Evolutionary conservation across 2,888 invertebrate species (phyloP), one percentile per base, ranked within the genome.

Genomic region (Molorchus minor): DNA sequence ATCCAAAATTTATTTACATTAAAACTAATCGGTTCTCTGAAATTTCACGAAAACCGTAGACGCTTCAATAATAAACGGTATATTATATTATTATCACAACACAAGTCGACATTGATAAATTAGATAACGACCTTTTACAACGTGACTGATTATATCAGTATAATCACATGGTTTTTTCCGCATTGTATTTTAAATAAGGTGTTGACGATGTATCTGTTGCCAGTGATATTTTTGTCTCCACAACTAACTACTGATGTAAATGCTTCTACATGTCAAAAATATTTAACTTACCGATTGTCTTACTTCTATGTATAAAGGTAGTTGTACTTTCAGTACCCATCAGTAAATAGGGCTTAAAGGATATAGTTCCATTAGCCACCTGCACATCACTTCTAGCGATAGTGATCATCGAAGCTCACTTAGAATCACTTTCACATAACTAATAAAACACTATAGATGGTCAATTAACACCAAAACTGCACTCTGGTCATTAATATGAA

Each of bases 301-400:
- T 73, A 29, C 67, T 71, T 57, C 67, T 70, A 20, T 69, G 69
- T 16, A 70, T 56, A 58, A 67, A 67, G 20, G 59, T 65, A 35
- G 67, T 58, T 17, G 68, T 73, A 58, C 67, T 71, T 65, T 75
- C 74, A 65, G 73, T 71, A 59, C 75, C 73, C 75, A 75, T 75
- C 43, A 73, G 63, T 53, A 61, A 53, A 38, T 61, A 71, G 13
- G 69, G 65, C 58, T 69, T 74, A 20, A 72, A 64, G 30, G 71
- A 71, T 58, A 52, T 70, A 38, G 58, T 59, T 61, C 46, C 61
- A 54, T 62, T 71, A 41, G 67, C 69, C 56, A 74, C 65, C 65
- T 72, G 71, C 67, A 75, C 71, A 70, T 74, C 73, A 69, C 71
- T 75, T 55, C 74, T 73, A 25, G 74, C 72, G 30, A 77, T 64